Percentiles rank a stretch among this genome's conserved stretches.
These are phyloP conservation scores for Anguilla rostrata DNA, from an alignment of 2,113 vertebrate species.

Conservation along the genomic window DNA sequence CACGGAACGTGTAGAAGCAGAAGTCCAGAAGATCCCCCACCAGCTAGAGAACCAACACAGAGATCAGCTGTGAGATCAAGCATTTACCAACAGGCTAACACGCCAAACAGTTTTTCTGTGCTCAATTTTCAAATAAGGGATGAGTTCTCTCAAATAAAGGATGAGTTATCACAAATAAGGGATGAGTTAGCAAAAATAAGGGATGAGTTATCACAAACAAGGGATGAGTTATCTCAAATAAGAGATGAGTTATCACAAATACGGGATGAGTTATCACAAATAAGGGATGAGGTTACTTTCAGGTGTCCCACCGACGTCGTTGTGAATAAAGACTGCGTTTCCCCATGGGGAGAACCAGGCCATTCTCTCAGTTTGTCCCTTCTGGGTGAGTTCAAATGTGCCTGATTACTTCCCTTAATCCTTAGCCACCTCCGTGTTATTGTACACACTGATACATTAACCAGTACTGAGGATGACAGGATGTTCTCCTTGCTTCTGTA, in stretches of 20 bases:
- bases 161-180: no score
- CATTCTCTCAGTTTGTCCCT: neutral
- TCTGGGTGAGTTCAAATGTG: neutral
- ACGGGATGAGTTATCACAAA: neutral
- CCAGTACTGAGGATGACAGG: neutral
- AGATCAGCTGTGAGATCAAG: neutral
- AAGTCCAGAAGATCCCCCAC: slow-evolving; percentile 94
- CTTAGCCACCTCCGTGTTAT: neutral
- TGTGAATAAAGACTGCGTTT: neutral
- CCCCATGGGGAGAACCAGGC: neutral
- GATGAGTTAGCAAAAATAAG: neutral
- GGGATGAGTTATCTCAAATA: neutral
- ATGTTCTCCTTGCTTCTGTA: neutral
- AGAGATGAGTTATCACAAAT: neutral
- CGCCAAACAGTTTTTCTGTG: neutral
- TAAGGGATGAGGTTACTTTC: no score
- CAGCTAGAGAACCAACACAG: slow-evolving; percentile 74
- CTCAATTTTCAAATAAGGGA: neutral
- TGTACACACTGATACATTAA: neutral
- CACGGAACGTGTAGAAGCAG: slow-evolving; percentile 98
- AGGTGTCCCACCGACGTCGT: neutral
- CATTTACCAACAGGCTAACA: neutral
- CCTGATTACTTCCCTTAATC: neutral
- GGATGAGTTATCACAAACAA: neutral
- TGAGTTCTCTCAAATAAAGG: no score